Base-by-base conservation (phyloP, 2,797 vertebrate species). In the Cirrhinus mrigala region DNA sequence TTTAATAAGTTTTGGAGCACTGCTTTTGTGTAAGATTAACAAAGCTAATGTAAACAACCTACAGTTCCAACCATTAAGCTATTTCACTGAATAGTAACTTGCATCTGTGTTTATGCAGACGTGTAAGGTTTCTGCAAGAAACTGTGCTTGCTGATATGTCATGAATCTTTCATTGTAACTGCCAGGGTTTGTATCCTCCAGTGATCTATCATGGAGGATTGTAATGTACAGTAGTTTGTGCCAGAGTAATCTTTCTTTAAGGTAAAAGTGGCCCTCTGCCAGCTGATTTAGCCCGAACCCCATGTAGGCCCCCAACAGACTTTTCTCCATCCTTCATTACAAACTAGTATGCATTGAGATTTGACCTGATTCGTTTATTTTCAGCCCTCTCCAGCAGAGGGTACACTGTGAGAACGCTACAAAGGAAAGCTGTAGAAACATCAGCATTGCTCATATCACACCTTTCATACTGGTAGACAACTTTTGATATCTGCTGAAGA, bases 301-400 rank as follows among this genome's bases (percentile, higher is more conserved):
- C 88, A 92, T 70, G 68, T 7, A 70, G 33, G 10, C 20, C 16
- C 29, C 64, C 64, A 84, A 90, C 88, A 85, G 70, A 89, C 87
- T 54, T 33, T 54, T 76, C 50, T 40, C 73, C 20, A 6, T 56
- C 10, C 74, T 33, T 56, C 4, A 27, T 24, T 27, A n/a, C 20
- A 9, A 46, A 27, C 40, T 27, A 64, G 4, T 18, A 79, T 62
- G 16, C 16, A 79, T 48, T 24, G 22, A 62, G 37, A 79, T 78
- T 50, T 73, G 37, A 12, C 68, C 33, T 33, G 18, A 22, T 56
- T 18, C 1, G 1, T 11, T 56, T 29, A 62, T 64, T 46, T n/a
- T 24, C 14, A 60, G 15, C 66, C 88, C 79, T 88, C 84, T 75
- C 92, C 91, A 94, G 89, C 88, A 93, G 92, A 92, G 91, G 92